Evolutionary conservation across 2,113 vertebrate species (phyloP).

Genomic region (Tichodroma muraria): DNA sequence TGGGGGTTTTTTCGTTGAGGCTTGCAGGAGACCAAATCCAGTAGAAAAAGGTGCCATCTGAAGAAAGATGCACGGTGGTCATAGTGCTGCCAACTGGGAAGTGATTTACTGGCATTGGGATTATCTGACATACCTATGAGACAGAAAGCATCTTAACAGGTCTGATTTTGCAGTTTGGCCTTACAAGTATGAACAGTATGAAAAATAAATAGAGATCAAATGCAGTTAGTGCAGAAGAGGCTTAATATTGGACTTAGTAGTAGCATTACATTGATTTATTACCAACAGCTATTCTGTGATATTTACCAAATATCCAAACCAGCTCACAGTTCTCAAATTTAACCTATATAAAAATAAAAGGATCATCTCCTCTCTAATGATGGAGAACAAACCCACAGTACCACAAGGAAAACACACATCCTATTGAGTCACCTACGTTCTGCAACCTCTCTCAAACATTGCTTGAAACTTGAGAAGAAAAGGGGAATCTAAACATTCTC

Average conservation of each 20-base stretch:
- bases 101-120: slow-evolving; percentile 91
- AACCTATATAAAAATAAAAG: not conserved
- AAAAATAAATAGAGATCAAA: not conserved
- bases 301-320: not conserved
- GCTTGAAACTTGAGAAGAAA: not conserved
- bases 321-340: not conserved
- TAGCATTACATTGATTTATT: not conserved
- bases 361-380: not conserved
- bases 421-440: not conserved
- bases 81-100: slow-evolving; percentile 92
- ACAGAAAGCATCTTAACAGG: not conserved
- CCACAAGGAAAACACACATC: not conserved
- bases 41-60: slow-evolving; percentile 94
- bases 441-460: not conserved
- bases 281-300: not conserved
- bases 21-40: slow-evolving; percentile 98
- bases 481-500: not conserved
- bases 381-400: not conserved
- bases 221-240: not conserved
- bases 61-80: slow-evolving; percentile 95
- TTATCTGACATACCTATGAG: slow-evolving; percentile 85
- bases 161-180: not conserved
- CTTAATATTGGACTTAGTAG: not conserved
- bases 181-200: not conserved
- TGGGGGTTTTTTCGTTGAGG: slow-evolving; percentile 96